Conservation (phyloP, 2,888 invertebrate genomes). For the Agrochola litura region DNA sequence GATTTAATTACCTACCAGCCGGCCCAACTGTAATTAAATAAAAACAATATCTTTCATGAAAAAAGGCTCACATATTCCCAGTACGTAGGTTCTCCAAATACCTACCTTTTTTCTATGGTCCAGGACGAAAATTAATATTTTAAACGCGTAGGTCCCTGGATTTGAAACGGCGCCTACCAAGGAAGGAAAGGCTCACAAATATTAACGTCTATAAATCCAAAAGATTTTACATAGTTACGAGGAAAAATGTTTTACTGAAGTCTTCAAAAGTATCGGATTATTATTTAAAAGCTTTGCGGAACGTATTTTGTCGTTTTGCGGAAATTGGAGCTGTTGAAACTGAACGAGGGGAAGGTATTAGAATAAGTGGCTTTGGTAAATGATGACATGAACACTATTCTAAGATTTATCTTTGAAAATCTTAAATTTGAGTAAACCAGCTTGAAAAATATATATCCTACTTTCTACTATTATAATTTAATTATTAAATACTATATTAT, state of each 20-base stretch:
- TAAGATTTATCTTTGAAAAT: background rate
- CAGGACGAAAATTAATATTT: constrained; percentile 75
- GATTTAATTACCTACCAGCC: constrained; percentile 3
- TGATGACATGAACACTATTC: background rate
- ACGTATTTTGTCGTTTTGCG: constrained; percentile 25
- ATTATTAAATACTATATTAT: too few species aligned
- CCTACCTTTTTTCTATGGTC: constrained; percentile 64
- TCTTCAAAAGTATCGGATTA: constrained; percentile 49
- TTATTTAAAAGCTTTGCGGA: constrained; percentile 61
- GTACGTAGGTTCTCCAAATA: constrained; percentile 7
- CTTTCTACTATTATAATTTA: too few species aligned
- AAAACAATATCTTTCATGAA: constrained; percentile 2
- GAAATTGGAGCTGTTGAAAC: constrained; percentile 20
- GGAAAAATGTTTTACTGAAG: constrained; percentile 55
- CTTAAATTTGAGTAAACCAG: background rate
- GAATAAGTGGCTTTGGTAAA: background rate
- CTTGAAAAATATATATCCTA: background rate
- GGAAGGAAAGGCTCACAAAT: constrained; percentile 56
- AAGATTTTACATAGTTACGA: constrained; percentile 61
- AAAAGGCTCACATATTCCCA: background rate
- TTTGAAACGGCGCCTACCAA: constrained; percentile 62
- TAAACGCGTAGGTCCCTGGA: constrained; percentile 71
- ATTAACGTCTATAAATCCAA: constrained; percentile 61
- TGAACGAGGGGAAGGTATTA: background rate
- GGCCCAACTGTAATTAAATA: background rate